These are phyloP conservation scores for Forbesichthys papilliferus DNA, from an alignment of 2,113 vertebrate genomes.

Conservation along the genomic window DNA sequence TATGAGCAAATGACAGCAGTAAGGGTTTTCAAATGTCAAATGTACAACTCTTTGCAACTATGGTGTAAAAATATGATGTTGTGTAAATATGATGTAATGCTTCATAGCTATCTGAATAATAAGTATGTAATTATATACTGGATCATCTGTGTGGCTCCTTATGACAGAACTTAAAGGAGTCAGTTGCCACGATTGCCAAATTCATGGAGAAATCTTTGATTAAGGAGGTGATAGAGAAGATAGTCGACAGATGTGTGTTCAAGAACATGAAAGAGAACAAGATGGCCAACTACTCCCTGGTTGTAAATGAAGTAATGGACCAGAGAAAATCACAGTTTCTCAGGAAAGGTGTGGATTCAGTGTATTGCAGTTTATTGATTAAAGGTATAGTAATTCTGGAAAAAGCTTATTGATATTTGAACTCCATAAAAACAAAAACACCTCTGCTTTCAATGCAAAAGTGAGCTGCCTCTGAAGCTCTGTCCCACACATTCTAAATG, in stretches of 20 bases:
- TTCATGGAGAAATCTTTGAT: constrained; percentile 65
- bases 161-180: constrained; percentile 60
- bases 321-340: constrained; percentile 68
- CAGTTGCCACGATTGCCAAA: constrained; percentile 41
- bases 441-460: no score
- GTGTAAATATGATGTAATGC: background rate
- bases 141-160: constrained; percentile 3
- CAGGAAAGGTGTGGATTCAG: constrained; percentile 66
- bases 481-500: no score
- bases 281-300: constrained; percentile 74
- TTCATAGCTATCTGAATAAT: background rate
- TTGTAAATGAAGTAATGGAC: constrained; percentile 61
- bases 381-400: no score
- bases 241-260: constrained; percentile 64
- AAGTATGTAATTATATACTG: background rate
- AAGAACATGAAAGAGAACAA: constrained; percentile 76
- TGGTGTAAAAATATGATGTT: background rate
- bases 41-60: background rate
- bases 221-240: constrained; percentile 49
- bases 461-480: no score
- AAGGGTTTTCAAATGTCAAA: constrained; percentile 4
- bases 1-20: constrained; percentile 65
- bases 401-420: no score
- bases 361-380: background rate
- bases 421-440: background rate